Evolutionary conservation across 2,113 vertebrate species (phyloP), one percentile per base, ranked within the genome.

Genomic region (Hirundichthys speculiger): DNA sequence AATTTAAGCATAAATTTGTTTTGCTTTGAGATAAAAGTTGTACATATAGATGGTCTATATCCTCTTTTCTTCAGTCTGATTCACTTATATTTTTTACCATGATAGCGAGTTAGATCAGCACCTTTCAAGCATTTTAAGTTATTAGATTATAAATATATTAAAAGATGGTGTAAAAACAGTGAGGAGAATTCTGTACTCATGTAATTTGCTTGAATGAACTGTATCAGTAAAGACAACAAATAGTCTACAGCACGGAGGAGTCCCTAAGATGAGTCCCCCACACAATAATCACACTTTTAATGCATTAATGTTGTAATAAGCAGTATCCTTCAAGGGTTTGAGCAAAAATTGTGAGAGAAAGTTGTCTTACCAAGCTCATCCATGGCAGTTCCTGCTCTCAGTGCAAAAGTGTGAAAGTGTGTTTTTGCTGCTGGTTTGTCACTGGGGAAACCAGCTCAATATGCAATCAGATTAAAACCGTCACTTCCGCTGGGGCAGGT

Each of bases 351-450:
- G n/a, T 50, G 21, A 64, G 4, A 60, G 27, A 76, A 57, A 69
- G 25, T 43, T 30, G 15, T 16, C 89, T 85, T 87, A 90, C 89
- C 89, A 13, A 90, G 87, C 58, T 90, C 87, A 21, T 90, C 86
- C 89, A 90, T 90, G 64, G 52, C 43, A 43, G n/a, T 57, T 56
- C 30, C 54, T 60, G 54, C 39, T 71, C 46, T 64, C 57, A 41
- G 25, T 59, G 20, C 21, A 13, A 64, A 54, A 19, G n/a, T 19
- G n/a, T 43, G 18, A 75, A 19, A 13, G 27, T 38, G 16, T 54
- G 41, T 54, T 13, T 48, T 56, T 63, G 41, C 13, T 27, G 1
- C 19, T 47, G 46, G 49, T 61, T 76, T n/a, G 69, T 79, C 70
- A 60, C 80, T 34, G 16, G 21, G 42, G 73, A 57, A 59, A 75